These are phyloP conservation scores for Euthynnus affinis DNA, from an alignment of 2,797 vertebrate species.

Conservation along the genomic window DNA sequence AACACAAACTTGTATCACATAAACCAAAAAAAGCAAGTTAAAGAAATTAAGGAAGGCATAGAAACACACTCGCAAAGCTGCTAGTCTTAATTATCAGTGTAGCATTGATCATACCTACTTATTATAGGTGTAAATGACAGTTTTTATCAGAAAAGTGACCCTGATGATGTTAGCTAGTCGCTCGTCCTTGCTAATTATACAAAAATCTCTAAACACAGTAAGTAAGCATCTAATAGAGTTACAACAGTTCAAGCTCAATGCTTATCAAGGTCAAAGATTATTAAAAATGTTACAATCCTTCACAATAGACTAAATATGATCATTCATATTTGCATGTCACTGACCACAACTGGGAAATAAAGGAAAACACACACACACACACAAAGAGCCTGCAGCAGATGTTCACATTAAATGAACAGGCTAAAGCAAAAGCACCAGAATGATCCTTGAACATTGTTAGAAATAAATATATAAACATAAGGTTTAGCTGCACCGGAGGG, in stretches of 20 bases:
- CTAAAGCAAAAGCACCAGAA: constrained; percentile 7
- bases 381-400: background rate
- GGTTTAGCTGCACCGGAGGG: constrained; percentile 28
- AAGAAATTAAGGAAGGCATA: no score
- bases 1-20: background rate
- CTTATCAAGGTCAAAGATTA: constrained; percentile 3
- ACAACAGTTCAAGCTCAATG: background rate
- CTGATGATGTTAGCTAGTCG: background rate
- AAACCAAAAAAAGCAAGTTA: no score
- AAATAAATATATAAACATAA: constrained; percentile 33
- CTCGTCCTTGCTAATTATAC: background rate
- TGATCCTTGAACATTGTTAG: constrained; percentile 22
- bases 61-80: background rate
- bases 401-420: background rate
- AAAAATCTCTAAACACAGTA: no score
- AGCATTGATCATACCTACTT: background rate
- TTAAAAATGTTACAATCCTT: background rate
- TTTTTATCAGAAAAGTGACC: background rate
- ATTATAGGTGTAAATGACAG: background rate
- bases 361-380: background rate
- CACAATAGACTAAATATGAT: constrained; percentile 1
- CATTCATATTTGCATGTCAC: constrained; percentile 9
- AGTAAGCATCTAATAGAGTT: background rate
- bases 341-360: background rate
- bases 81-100: constrained; percentile 11